Base-by-base conservation (phyloP, 2,797 vertebrate species). In the Bradypodion pumilum region DNA sequence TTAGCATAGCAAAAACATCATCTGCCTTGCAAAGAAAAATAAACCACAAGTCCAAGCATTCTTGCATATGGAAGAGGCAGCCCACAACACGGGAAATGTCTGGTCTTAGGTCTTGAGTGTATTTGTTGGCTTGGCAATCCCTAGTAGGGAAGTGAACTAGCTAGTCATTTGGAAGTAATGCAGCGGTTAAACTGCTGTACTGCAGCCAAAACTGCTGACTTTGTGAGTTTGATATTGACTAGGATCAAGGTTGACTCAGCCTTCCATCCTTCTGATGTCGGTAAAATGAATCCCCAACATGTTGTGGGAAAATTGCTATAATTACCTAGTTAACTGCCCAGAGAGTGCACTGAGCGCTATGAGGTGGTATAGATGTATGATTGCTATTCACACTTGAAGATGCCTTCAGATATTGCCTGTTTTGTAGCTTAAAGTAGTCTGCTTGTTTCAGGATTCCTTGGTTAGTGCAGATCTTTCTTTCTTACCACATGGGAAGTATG, bases 101-200 rank as follows among this genome's bases (percentile, higher is more conserved):
- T 73, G 1, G 69, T 40, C 2, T 68, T 35, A 59, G 85, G 63
- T 68, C 62, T 49, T 35, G 21, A 35, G 63, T 82, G 85, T 74
- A 78, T 56, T 68, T 84, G 81, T 78, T 84, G 88, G 65, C 82
- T 80, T 85, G 3, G 2, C 88, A 62, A 80, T 62, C 82, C 91
- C 88, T 85, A 40, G 9, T 37, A 86, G 83, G 92, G 86, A 49
- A 86, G 84, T 13, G 69, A 84, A 66, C 85, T 90, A 81, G 74
- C 74, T 56, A 80, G n/a, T n/a, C n/a, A n/a, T n/a, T n/a, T n/a
- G n/a, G n/a, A n/a, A n/a, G n/a, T n/a, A n/a, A n/a, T n/a, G n/a
- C n/a, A n/a, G n/a, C n/a, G n/a, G n/a, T n/a, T n/a, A n/a, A n/a
- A n/a, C n/a, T n/a, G n/a, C n/a, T n/a, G n/a, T n/a, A n/a, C n/a